phyloP scores from a whole-genome alignment of 37 sponge, comb jelly and placozoan species.

The Aphrocallistes beatrix region DNA sequence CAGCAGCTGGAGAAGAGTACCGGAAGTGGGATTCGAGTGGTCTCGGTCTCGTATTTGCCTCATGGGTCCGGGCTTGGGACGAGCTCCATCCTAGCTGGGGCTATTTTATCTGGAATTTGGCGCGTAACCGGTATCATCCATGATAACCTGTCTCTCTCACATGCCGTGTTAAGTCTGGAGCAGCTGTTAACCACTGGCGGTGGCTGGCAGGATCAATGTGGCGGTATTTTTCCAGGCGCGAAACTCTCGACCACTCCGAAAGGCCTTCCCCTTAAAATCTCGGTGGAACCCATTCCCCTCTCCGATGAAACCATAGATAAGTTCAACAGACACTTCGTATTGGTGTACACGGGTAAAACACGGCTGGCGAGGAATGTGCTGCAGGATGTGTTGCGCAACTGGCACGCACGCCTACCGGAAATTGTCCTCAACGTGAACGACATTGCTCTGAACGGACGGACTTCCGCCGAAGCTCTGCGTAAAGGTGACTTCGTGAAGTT shows the following conservation, averaged over 20 bases:
- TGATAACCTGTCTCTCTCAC: slow-evolving; percentile 44
- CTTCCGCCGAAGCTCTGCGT: slow-evolving; percentile 30
- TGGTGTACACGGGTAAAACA: slow-evolving; percentile 71
- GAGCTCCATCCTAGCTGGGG: slow-evolving; percentile 66
- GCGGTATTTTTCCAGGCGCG: slow-evolving; percentile 57
- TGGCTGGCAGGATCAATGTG: slow-evolving; percentile 85
- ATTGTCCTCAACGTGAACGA: slow-evolving; percentile 46
- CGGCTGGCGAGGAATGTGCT: slow-evolving; percentile 70
- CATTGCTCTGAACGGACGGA: slow-evolving; percentile 32
- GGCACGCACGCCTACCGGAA: slow-evolving; percentile 49
- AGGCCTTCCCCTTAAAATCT: background rate
- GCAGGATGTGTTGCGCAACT: slow-evolving; percentile 75
- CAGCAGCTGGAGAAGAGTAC: slow-evolving; percentile 42
- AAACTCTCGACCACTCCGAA: slow-evolving; percentile 48
- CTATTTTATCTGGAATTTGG: slow-evolving; percentile 55
- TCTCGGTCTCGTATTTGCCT: slow-evolving; percentile 41
- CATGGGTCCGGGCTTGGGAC: slow-evolving; percentile 73
- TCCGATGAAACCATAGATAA: slow-evolving; percentile 30
- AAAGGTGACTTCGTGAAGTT: slow-evolving; percentile 51
- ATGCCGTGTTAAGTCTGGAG: slow-evolving; percentile 64
- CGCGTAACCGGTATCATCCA: slow-evolving; percentile 32
- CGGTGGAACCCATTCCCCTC: background rate
- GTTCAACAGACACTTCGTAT: slow-evolving; percentile 41
- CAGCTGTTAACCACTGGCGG: slow-evolving; percentile 78
- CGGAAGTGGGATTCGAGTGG: slow-evolving; percentile 56